Percentiles rank a stretch among this genome's conserved stretches.
phyloP scores from a whole-genome alignment of 2,888 invertebrate species.

The Frankliniella fusca region DNA sequence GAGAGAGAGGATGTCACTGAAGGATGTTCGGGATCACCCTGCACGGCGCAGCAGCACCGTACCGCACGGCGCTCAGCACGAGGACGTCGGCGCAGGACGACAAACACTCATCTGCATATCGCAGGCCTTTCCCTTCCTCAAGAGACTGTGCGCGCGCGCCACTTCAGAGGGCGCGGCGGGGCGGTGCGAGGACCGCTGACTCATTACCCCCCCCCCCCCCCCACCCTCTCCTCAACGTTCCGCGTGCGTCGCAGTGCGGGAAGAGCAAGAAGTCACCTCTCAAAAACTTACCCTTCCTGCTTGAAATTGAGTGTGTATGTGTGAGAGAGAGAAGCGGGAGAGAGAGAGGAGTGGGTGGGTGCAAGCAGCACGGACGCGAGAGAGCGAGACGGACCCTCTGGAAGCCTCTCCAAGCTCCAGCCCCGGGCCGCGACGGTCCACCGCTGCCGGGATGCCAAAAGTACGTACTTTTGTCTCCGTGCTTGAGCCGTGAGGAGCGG shows the following conservation, averaged over 20 bases:
- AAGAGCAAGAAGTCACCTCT: neutral
- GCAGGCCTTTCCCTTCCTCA: conserved; percentile 2
- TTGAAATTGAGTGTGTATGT: neutral
- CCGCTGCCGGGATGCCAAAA: no score
- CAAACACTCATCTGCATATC: conserved; percentile 26
- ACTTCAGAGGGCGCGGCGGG: neutral
- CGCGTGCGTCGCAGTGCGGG: neutral
- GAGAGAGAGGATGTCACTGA: no score
- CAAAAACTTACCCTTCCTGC: no score
- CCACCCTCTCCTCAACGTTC: no score
- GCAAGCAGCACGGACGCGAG: no score
- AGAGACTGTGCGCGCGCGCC: conserved; percentile 13
- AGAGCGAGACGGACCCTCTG: no score
- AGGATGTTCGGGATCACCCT: no score
- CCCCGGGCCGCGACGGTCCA: no score
- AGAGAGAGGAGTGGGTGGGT: no score
- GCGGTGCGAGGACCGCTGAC: neutral
- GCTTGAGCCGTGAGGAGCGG: no score
- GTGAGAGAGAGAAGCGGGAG: neutral
- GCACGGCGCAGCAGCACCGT: neutral
- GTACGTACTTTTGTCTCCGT: no score
- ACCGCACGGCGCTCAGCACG: neutral
- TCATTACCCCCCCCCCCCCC: neutral
- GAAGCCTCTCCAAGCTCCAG: no score
- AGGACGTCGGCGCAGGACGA: neutral